Evolutionary conservation across 2,113 vertebrate genomes (phyloP), one percentile per base, ranked within the genome.

Genomic region (Taxidea taxus): DNA sequence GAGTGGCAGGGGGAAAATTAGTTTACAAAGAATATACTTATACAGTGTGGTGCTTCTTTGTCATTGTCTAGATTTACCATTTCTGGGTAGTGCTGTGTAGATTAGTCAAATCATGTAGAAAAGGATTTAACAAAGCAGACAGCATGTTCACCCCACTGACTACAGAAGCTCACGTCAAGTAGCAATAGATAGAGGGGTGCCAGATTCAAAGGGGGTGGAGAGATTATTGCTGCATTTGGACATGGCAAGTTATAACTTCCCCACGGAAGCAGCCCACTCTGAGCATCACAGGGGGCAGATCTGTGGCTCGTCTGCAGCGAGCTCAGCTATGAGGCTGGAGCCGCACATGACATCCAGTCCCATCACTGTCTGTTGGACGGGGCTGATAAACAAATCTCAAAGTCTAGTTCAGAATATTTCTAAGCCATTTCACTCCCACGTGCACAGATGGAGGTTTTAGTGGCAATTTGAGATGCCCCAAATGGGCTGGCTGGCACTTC

Each of bases 21-120:
- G 81, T 98, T 98, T 98, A 91, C 89, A 95, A 91, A 92, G 74
- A 77, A 95, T 95, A 25, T 87, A 91, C 68, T 98, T 37, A 34
- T n/a, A 68, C 27, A 90, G 81, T 37, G 58, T 0, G 0, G 51
- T 94, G 51, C 64, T 97, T 93, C 96, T 97, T 90, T 95, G 95
- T 82, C 97, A 96, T 78, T 90, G 89, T 78, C 94, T 94, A 87
- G 80, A 88, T 94, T 90, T 95, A 70, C 80, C 42, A 23, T 95
- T 95, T 70, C 77, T 88, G 72, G 23, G 29, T 31, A 25, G 9
- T 49, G 29, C 31, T 81, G 62, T 68, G 66, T 4, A 82, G 44
- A 87, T 97, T 94, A 97, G 91, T 97, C 90, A 98, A 84, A 97
- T 88, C 87, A 42, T 54, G 37, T 82, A 92, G 87, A 92, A 94